Percentiles rank a stretch among this genome's conserved stretches.
These are phyloP conservation scores for Triplophysa dalaica DNA, from an alignment of 2,113 vertebrate species.

Conservation along the genomic window DNA sequence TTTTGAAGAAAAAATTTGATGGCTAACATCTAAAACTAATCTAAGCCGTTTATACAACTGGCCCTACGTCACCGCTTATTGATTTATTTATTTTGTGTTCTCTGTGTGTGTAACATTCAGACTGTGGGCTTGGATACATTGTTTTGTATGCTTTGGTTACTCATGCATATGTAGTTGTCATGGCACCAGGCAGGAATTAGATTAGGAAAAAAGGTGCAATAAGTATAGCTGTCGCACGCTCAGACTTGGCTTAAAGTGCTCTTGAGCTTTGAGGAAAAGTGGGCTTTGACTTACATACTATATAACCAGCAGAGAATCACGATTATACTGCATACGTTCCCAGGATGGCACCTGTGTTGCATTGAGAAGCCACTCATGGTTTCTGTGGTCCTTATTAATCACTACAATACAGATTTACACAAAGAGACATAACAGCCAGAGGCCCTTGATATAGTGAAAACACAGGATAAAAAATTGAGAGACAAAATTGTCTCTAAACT, in stretches of 20 bases:
- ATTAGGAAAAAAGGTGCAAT: conserved; percentile 24
- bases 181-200: conserved; percentile 12
- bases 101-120: neutral
- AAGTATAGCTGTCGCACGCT: neutral
- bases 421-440: conserved; percentile 2
- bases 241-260: conserved; percentile 29
- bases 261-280: neutral
- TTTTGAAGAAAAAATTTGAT: too few relatives aligned
- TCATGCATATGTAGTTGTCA: conserved; percentile 23
- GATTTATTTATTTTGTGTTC: neutral
- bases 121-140: neutral
- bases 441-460: neutral
- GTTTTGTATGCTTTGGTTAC: neutral
- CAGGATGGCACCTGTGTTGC: neutral
- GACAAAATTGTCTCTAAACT: neutral
- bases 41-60: too few relatives aligned
- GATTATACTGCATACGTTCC: neutral
- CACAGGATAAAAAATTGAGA: neutral
- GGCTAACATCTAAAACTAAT: too few relatives aligned
- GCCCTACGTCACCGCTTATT: neutral
- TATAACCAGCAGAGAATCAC: neutral
- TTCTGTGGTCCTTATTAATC: neutral
- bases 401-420: conserved; percentile 14
- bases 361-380: conserved; percentile 1
- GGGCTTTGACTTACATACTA: neutral